These are phyloP conservation scores for Zapus hudsonius DNA, from an alignment of 2,113 vertebrate genomes.

Conservation along the genomic window DNA sequence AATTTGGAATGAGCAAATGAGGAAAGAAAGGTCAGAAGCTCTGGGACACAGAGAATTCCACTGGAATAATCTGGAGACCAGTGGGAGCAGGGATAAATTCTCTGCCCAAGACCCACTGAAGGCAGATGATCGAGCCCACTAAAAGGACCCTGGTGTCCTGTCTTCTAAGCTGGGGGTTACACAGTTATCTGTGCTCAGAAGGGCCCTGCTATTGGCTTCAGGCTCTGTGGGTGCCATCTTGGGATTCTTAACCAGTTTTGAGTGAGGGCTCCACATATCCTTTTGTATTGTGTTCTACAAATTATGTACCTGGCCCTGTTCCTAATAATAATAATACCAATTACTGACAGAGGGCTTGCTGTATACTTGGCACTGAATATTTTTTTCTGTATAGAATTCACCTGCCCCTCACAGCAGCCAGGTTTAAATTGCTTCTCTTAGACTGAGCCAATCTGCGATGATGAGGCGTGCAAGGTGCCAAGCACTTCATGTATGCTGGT, in stretches of 20 bases:
- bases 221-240: neutral
- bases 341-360: neutral
- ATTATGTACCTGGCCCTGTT: neutral
- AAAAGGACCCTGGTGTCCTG: neutral
- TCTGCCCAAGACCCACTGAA: neutral
- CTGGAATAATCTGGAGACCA: neutral
- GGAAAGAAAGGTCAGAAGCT: neutral
- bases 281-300: neutral
- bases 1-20: neutral
- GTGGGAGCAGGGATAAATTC: neutral
- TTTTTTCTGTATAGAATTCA: neutral
- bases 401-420: neutral
- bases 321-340: neutral
- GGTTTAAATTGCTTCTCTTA: neutral
- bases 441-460: neutral
- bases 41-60: neutral
- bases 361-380: neutral
- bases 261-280: neutral
- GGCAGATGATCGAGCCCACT: fast-evolving
- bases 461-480: neutral
- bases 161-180: neutral
- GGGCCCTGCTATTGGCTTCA: neutral
- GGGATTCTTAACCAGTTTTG: neutral
- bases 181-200: neutral
- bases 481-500: too few relatives aligned